A percentile compares a stretch with the other conserved stretches of the same genome.
phyloP scores from a whole-genome alignment of 2,888 invertebrate genomes.

The Lepetodrilus schrolli region DNA sequence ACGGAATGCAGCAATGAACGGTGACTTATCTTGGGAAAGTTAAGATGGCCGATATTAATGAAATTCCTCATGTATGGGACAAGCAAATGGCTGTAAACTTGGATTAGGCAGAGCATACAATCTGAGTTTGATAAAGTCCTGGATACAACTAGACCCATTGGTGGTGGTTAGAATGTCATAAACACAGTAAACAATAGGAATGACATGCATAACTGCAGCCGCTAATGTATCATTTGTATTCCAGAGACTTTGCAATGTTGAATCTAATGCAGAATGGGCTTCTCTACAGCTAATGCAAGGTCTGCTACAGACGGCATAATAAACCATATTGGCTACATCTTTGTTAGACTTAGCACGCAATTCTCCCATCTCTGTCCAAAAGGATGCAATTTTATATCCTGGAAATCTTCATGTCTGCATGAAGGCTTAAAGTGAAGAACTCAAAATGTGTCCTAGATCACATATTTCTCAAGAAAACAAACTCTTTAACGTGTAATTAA shows the following conservation, averaged over 20 bases:
- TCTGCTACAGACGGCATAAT: constrained; percentile 3
- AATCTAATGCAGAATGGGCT: neutral
- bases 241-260: neutral
- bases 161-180: neutral
- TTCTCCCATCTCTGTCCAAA: neutral
- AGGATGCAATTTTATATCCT: constrained; percentile 7
- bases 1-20: constrained; percentile 1
- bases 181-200: constrained; percentile 12
- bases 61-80: constrained; percentile 20
- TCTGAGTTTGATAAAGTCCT: neutral
- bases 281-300: neutral
- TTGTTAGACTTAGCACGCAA: constrained; percentile 10
- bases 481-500: constrained; percentile 9
- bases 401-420: neutral
- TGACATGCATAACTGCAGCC: neutral
- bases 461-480: constrained; percentile 22
- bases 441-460: neutral
- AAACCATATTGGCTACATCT: constrained; percentile 17
- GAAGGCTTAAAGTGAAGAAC: neutral
- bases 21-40: constrained; percentile 10
- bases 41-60: constrained; percentile 26
- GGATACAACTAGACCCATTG: neutral
- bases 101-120: neutral
- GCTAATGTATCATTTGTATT: constrained; percentile 23
- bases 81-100: constrained; percentile 22